Conservation (phyloP, 2,113 vertebrate species). For the Petrocephalus microphthalmus region DNA sequence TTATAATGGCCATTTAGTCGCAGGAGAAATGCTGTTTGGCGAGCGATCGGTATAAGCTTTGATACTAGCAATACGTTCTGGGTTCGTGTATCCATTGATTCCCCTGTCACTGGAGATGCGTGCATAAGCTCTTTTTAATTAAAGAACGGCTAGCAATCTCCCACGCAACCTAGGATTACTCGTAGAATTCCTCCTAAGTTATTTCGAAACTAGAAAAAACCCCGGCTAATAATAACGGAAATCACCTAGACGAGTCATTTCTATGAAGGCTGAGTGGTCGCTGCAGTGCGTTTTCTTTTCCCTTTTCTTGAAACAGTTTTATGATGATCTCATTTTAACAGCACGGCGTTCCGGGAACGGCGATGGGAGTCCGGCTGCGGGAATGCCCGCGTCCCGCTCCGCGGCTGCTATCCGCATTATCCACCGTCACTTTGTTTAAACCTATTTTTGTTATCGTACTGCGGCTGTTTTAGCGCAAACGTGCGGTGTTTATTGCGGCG, state of each 20-base stretch:
- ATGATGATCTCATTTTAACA: conserved; percentile 53
- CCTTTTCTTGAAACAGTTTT: conserved; percentile 22
- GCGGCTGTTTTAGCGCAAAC: neutral
- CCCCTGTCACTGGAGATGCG: conserved; percentile 3
- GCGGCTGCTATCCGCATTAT: neutral
- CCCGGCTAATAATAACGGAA: neutral
- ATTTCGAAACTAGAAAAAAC: neutral
- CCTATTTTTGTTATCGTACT: neutral
- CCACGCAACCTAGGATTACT: neutral
- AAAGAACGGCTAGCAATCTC: neutral
- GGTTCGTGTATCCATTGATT: conserved; percentile 16
- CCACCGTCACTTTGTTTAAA: neutral
- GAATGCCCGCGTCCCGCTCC: conserved; percentile 8
- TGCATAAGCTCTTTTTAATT: conserved; percentile 17
- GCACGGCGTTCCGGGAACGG: conserved; percentile 52
- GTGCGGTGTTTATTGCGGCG: conserved; percentile 11
- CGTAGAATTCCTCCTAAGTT: neutral
- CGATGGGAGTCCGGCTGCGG: conserved; percentile 41
- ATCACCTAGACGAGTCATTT: neutral
- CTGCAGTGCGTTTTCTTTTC: neutral
- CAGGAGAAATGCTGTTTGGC: neutral
- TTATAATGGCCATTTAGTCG: conserved; percentile 5
- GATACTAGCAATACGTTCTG: neutral
- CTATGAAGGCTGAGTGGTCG: neutral
- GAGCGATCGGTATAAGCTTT: neutral